Conservation (phyloP, 2,113 vertebrate species). For the Otis tarda region DNA sequence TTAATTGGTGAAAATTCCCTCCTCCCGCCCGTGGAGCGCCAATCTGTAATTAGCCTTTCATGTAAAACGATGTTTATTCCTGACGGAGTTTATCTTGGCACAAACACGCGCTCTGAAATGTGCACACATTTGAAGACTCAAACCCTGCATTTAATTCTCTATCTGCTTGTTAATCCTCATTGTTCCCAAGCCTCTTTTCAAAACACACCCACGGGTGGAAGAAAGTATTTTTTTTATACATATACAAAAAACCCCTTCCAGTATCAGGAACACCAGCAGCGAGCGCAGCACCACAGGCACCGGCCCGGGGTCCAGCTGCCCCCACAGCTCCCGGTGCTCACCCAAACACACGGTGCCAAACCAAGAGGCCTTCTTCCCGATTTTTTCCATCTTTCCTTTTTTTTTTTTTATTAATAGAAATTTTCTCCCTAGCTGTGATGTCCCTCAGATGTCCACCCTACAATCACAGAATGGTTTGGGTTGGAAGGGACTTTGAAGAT, state of each 20-base stretch:
- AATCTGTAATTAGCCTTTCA: conserved; percentile 68
- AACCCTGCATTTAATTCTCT: conserved; percentile 54
- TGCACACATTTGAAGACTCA: conserved; percentile 55
- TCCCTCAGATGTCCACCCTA: no score
- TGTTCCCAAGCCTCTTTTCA: conserved; percentile 64
- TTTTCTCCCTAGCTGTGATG: background rate
- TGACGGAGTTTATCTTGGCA: conserved; percentile 65
- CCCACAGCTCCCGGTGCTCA: rapidly evolving
- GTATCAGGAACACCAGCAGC: background rate
- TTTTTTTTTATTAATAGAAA: background rate
- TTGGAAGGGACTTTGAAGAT: no score
- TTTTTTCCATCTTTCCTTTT: background rate
- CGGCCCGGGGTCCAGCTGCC: rapidly evolving
- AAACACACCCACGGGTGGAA: conserved; percentile 45
- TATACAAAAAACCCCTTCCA: background rate
- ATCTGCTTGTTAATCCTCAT: conserved; percentile 55
- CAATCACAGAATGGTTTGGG: no score
- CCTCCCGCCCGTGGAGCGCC: conserved; percentile 31
- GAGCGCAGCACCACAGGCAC: background rate
- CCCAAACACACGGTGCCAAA: background rate
- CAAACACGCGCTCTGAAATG: conserved; percentile 19
- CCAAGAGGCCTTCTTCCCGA: background rate
- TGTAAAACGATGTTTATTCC: conserved; percentile 65
- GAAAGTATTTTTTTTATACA: conserved; percentile 4
- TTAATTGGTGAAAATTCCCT: conserved; percentile 61